Conservation (phyloP, 2,113 vertebrate species). For the Phyllostomus hastatus region DNA sequence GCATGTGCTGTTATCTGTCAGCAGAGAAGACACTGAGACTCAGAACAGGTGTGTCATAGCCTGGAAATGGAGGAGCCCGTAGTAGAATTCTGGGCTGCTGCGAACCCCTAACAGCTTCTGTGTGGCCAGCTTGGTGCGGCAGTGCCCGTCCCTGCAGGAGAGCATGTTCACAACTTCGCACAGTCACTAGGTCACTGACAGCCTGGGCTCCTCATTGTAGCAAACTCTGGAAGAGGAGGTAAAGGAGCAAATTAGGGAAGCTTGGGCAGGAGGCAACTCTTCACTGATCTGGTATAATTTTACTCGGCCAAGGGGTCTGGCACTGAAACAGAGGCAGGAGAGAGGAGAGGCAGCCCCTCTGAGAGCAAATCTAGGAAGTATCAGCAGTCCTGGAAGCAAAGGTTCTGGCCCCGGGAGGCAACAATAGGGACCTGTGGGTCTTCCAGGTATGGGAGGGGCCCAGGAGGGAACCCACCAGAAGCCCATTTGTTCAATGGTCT, state of each 20-base stretch:
- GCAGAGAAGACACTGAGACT: background rate
- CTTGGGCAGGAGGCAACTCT: background rate
- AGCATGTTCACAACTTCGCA: background rate
- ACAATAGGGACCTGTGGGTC: rapidly evolving
- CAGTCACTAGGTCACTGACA: rapidly evolving
- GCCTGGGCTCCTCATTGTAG: background rate
- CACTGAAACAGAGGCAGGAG: background rate
- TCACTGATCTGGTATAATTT: background rate
- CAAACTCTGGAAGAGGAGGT: background rate
- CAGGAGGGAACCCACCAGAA: background rate
- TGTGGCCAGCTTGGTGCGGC: background rate
- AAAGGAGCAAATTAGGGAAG: no score
- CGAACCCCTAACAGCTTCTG: background rate
- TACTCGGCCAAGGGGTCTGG: background rate
- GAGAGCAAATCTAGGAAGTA: background rate
- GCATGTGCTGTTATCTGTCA: background rate
- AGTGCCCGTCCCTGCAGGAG: background rate
- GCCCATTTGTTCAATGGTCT: background rate
- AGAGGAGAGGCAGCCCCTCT: background rate
- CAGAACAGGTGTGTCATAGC: rapidly evolving
- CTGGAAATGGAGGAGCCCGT: background rate
- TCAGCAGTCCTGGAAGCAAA: background rate
- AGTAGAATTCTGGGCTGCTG: background rate
- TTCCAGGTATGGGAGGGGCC: background rate
- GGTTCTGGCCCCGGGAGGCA: background rate